Base-by-base conservation (phyloP, 2,797 vertebrate genomes). In the Eleutherodactylus coqui region DNA sequence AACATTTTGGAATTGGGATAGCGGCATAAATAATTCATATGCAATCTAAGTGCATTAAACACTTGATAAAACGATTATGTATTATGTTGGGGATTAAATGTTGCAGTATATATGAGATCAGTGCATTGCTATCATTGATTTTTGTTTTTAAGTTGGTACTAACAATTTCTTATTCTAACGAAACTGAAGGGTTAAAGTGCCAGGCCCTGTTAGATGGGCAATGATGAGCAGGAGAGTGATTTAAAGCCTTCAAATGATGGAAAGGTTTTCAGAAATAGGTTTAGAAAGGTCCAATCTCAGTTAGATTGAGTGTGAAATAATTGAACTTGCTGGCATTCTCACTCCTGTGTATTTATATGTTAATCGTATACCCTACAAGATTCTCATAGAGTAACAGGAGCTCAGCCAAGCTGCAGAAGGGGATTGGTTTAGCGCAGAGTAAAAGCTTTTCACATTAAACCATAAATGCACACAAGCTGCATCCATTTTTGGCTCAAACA, bases 251-350 rank as follows among this genome's bases (percentile, higher is more conserved):
- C 78, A 67, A 73, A 75, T 82, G 70, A 75, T 82, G 79, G 85
- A 86, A 86, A 75, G 80, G 77, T 64, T 84, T 85, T 76, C 38
- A 76, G 77, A 85, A 85, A 87, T 84, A 70, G 82, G 19, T 84
- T 87, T 85, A 47, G 70, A 85, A 82, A 87, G 82, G 86, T 85
- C 69, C 82, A 87, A 87, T 87, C 70, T 87, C 70, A 55, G 82
- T 27, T 34, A 81, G 82, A 87, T 80, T 75, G 76, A 87, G 86
- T 84, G 55, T 80, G 82, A 87, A 87, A 87, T 87, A 85, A 87
- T 87, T 87, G 82, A 87, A 87, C 55, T 84, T 85, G 34, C 82
- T 76, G 77, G 77, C 75, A 87, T 84, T 84, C 55, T 85, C 47
- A 75, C 77, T 79, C 76, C 77, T 79, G 70, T 76, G 77, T 76